Conservation (phyloP, 2,797 vertebrate genomes). For the Phaenicophaeus curvirostris region DNA sequence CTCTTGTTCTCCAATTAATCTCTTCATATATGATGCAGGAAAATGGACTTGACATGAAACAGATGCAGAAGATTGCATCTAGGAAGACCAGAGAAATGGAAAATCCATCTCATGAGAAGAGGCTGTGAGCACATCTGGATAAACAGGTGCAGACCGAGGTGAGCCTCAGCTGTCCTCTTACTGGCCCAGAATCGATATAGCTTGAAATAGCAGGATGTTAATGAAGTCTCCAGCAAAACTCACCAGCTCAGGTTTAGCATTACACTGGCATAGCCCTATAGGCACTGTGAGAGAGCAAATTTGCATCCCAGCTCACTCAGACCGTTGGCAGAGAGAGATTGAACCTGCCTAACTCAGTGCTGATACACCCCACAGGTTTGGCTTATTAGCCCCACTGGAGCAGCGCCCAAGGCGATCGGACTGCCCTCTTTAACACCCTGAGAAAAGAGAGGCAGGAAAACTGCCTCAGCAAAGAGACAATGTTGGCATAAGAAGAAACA, state of each 20-base stretch:
- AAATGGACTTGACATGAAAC: slow-evolving; percentile 1
- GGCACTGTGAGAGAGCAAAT: neutral
- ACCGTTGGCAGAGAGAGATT: neutral
- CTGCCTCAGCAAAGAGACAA: neutral
- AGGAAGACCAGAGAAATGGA: slow-evolving; percentile 13
- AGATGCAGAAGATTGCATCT: slow-evolving; percentile 24
- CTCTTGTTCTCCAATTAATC: slow-evolving; percentile 18
- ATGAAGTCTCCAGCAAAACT: slow-evolving; percentile 47
- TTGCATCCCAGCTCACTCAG: neutral
- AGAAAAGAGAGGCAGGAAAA: neutral
- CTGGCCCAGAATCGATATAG: neutral
- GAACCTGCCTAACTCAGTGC: neutral
- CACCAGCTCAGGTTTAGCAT: neutral
- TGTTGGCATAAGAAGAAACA: neutral
- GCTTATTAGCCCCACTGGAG: neutral
- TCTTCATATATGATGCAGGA: neutral
- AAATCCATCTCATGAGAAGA: slow-evolving; percentile 30
- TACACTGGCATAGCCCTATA: neutral
- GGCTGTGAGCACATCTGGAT: slow-evolving; percentile 19
- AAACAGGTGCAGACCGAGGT: slow-evolving; percentile 26
- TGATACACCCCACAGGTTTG: neutral
- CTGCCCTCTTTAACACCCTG: neutral
- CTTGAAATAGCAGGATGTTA: neutral
- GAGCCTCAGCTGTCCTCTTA: neutral
- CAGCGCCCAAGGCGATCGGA: neutral